Evolutionary conservation across 2,888 invertebrate genomes (phyloP).

Genomic region (Pollenia angustigena): DNA sequence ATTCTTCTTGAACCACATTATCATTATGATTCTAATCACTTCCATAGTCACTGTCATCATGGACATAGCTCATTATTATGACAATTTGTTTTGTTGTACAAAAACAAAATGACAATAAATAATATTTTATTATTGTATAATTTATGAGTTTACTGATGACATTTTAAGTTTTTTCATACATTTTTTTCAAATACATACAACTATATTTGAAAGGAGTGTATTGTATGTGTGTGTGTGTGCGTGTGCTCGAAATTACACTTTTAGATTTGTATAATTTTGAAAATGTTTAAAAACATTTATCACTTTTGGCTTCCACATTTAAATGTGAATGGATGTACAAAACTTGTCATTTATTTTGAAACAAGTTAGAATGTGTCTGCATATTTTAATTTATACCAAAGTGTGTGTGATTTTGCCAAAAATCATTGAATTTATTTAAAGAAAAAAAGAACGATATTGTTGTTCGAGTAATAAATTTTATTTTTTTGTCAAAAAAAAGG

Average conservation of each 20-base stretch:
- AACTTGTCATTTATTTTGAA: slow-evolving; percentile 14
- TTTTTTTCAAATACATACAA: neutral
- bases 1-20: slow-evolving; percentile 2
- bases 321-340: neutral
- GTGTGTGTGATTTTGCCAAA: too few relatives aligned
- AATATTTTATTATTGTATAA: slow-evolving; percentile 40
- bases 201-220: neutral
- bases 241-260: neutral
- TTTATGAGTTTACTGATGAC: slow-evolving; percentile 32
- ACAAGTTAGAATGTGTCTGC: too few relatives aligned
- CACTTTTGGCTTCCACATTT: neutral
- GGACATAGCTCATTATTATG: neutral
- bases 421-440: too few relatives aligned
- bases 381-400: too few relatives aligned
- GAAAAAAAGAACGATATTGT: too few relatives aligned
- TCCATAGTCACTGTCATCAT: slow-evolving; percentile 10
- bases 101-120: neutral
- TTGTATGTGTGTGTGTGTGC: neutral
- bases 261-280: slow-evolving; percentile 3
- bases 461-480: too few relatives aligned
- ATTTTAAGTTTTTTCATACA: slow-evolving; percentile 7
- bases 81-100: neutral
- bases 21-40: neutral
- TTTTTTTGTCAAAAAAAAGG: too few relatives aligned
- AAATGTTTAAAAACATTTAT: neutral